Evolutionary conservation across 2,113 vertebrate genomes (phyloP), one percentile per base, ranked within the genome.

Genomic region (Cricetomys ansorgei): DNA sequence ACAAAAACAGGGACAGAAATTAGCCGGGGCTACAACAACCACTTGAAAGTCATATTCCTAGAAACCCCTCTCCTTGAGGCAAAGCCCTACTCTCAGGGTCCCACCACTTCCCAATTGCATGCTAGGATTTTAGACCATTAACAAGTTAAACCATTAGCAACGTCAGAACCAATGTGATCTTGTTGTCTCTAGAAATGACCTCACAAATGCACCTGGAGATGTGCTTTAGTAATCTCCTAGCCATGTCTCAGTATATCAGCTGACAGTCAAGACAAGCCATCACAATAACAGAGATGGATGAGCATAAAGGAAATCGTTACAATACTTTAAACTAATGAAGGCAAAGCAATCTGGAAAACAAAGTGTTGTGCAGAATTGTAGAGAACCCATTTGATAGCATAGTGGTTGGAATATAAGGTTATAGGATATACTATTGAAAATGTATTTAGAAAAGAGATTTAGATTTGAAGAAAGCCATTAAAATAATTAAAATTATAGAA

Each of bases 401-500:
- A 62, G 48, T 48, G 48, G 5, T 21, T 85, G 23, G 50, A 85
- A 75, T n/a, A 67, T 29, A 69, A 89, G 69, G 7, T 89, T 73
- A 81, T 1, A 89, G 29, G 86, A 37, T 8, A 84, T 91, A 50
- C 7, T 92, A 4, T 62, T 95, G 16, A 88, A 93, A 96, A 83
- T 37, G 45, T 48, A 17, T 67, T 72, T 83, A 87, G 40, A 9
- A 83, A 48, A 84, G 4, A 73, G 4, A 48, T 45, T 27, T 94
- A 83, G 40, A 62, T 43, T 45, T 91, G 43, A 91, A 8, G 55
- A 88, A 4, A 79, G 1, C 34, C 59, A 91, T 40, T 85, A 87
- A 87, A 17, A 93, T n/a, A 83, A 27, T 29, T 57, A 67, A 84
- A 91, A 31, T 72, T 31, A 27, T 62, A 93, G 87, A 94, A 88